phyloP scores from a whole-genome alignment of 2,797 vertebrate genomes.

The Lepilemur septentrionalis region DNA sequence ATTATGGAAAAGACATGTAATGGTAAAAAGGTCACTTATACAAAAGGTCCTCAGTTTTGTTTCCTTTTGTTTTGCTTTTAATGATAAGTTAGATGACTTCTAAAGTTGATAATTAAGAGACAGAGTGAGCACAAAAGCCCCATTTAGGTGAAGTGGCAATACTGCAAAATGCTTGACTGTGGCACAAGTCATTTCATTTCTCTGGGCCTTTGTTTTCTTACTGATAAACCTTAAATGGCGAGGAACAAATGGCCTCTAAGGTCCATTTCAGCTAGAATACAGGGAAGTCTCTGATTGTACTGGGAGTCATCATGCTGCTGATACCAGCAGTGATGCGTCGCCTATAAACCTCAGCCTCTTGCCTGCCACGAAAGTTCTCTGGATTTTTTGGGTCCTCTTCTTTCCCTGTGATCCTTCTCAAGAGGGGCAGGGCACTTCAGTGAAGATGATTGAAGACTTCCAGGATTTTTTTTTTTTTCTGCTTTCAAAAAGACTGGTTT shows the following conservation, averaged over 20 bases:
- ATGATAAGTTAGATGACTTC: not conserved
- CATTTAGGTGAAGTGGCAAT: not conserved
- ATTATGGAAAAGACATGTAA: not conserved
- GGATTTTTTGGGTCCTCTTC: not conserved
- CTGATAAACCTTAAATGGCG: not conserved
- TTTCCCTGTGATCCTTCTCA: not conserved
- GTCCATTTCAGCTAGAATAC: not conserved
- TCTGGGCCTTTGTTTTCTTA: not conserved
- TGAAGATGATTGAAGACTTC: not conserved
- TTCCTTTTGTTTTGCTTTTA: not conserved
- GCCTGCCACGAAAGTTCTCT: not conserved
- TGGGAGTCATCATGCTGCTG: no score
- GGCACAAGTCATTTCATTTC: not conserved
- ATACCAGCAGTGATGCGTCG: not conserved
- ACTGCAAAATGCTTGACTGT: not conserved
- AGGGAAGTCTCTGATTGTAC: not conserved
- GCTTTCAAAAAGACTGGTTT: not conserved
- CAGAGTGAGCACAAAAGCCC: not conserved
- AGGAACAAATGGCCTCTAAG: not conserved
- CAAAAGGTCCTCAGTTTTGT: not conserved
- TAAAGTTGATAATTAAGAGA: not conserved
- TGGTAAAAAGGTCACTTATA: not conserved
- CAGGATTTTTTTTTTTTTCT: not conserved
- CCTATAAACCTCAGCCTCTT: not conserved
- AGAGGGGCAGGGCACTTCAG: not conserved